These are phyloP conservation scores for Seriola quinqueradiata DNA, from an alignment of 2,113 vertebrate species.

Conservation along the genomic window DNA sequence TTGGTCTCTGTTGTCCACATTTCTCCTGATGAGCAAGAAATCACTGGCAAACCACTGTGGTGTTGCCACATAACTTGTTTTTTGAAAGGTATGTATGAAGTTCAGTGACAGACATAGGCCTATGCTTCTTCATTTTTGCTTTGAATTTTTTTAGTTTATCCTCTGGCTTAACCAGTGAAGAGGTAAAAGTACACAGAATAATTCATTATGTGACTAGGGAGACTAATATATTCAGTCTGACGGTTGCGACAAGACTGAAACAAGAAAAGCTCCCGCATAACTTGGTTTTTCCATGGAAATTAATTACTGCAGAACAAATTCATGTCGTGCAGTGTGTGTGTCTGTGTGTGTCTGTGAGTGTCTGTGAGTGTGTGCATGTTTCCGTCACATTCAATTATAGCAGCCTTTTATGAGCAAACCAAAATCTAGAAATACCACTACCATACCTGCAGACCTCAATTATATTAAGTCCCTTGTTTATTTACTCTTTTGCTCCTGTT, in stretches of 20 bases:
- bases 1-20: neutral
- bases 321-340: slow-evolving; percentile 3
- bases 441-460: slow-evolving; percentile 1
- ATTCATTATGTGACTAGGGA: slow-evolving; percentile 47
- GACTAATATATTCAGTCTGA: slow-evolving; percentile 38
- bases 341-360: neutral
- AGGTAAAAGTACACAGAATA: slow-evolving; percentile 25
- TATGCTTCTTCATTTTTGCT: slow-evolving; percentile 6
- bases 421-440: slow-evolving; percentile 5
- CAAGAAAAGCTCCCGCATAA: slow-evolving; percentile 24
- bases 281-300: slow-evolving; percentile 24
- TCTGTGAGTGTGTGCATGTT: neutral
- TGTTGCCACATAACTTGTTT: neutral
- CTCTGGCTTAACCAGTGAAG: neutral
- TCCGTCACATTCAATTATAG: slow-evolving; percentile 19
- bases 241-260: slow-evolving; percentile 49
- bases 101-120: slow-evolving; percentile 14
- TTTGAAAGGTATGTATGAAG: neutral
- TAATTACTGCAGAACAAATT: slow-evolving; percentile 41
- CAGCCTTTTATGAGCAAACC: slow-evolving; percentile 7
- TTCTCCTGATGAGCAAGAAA: neutral
- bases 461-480: slow-evolving; percentile 10
- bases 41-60: neutral
- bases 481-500: neutral
- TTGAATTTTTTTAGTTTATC: slow-evolving; percentile 34